phyloP scores from a whole-genome alignment of 1,140 invertebrate species.

The Apis mellifera region DNA sequence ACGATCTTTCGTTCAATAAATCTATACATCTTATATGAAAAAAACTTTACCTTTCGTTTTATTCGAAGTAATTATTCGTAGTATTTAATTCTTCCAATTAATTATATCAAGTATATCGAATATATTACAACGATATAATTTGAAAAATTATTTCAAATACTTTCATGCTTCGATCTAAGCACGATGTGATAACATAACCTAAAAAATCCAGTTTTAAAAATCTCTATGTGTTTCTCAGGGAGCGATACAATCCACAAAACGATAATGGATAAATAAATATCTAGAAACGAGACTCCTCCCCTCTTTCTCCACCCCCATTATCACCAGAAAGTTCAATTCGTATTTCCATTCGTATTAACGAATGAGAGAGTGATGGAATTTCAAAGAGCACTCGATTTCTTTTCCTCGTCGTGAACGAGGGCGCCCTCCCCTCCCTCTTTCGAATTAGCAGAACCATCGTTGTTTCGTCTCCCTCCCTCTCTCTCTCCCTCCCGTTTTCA shows the following conservation, averaged over 20 bases:
- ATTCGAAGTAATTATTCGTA: no score
- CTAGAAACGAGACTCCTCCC: conserved; percentile 19
- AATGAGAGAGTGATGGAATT: conserved; percentile 30
- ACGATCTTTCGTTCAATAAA: no score
- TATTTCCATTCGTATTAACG: conserved; percentile 38
- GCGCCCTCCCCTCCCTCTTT: conserved; percentile 9
- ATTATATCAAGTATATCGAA: no score
- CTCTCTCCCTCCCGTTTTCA: conserved; percentile 7
- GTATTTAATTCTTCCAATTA: no score
- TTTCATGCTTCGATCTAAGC: not conserved
- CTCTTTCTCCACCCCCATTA: no score
- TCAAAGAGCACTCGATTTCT: conserved; percentile 45
- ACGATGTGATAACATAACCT: not conserved
- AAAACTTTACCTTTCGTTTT: no score
- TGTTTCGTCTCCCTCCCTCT: conserved; percentile 19
- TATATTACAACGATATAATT: no score
- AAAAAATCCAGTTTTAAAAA: no score
- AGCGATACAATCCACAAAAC: conserved; percentile 5
- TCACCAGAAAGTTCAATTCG: conserved; percentile 38
- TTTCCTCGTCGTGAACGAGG: conserved; percentile 44
- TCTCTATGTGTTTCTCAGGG: not conserved
- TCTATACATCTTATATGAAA: no score
- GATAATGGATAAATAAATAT: conserved; percentile 41
- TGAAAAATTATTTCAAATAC: no score
- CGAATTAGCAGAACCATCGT: conserved; percentile 56